Evolutionary conservation across 2,797 vertebrate species (phyloP).

Genomic region (Jordanella pulchra): DNA sequence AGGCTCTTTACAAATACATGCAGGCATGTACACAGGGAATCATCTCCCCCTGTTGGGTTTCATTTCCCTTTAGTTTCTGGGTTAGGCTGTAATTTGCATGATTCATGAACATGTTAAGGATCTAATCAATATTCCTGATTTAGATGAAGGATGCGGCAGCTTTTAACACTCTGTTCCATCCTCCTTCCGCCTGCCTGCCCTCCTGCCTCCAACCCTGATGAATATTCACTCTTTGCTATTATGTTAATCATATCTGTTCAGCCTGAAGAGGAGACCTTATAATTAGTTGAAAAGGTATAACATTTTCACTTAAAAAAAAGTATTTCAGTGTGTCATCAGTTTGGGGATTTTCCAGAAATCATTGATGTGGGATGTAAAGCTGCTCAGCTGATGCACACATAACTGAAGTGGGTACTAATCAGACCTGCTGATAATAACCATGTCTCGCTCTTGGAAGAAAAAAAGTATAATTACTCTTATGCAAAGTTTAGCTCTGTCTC

Average conservation of each 20-base stretch:
- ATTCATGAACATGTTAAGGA: constrained; percentile 22
- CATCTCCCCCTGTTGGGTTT: constrained; percentile 2
- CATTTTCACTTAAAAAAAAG: constrained; percentile 16
- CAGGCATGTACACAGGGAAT: constrained; percentile 1
- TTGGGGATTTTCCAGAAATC: background rate
- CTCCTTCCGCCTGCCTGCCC: constrained; percentile 4
- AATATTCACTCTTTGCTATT: constrained; percentile 51
- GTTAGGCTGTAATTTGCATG: constrained; percentile 26
- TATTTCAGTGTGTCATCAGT: background rate
- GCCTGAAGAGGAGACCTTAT: constrained; percentile 35
- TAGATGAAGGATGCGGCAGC: constrained; percentile 23
- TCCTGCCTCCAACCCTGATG: constrained; percentile 36
- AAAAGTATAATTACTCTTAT: background rate
- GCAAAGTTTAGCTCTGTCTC: background rate
- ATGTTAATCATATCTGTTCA: constrained; percentile 52
- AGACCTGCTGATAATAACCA: constrained; percentile 15
- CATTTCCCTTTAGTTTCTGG: constrained; percentile 9
- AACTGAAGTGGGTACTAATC: constrained; percentile 16
- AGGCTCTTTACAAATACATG: constrained; percentile 7
- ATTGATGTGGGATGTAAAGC: background rate
- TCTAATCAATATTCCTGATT: constrained; percentile 46
- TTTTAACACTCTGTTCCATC: constrained; percentile 14
- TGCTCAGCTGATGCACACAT: background rate
- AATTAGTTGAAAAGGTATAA: constrained; percentile 46
- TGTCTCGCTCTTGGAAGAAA: background rate